phyloP scores from a whole-genome alignment of 2,888 invertebrate genomes.

The Cyclophora albipunctata region DNA sequence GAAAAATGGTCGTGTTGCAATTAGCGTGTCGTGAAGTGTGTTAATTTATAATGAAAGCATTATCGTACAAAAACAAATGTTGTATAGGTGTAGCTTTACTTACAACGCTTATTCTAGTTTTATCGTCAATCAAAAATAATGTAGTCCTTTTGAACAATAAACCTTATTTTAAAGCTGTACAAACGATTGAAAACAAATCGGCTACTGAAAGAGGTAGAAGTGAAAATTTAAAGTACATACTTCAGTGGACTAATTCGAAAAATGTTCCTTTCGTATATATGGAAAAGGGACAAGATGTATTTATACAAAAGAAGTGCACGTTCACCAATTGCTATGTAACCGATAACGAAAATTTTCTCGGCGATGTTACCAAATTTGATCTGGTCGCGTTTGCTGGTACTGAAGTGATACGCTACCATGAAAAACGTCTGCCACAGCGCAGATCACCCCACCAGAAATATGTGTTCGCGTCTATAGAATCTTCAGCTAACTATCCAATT shows the following conservation, averaged over 20 bases:
- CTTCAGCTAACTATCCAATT: conserved; percentile 42
- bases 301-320: conserved; percentile 37
- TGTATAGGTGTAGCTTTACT: too few relatives aligned
- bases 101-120: too few relatives aligned
- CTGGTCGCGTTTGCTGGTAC: conserved; percentile 46
- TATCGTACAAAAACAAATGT: too few relatives aligned
- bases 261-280: conserved; percentile 35
- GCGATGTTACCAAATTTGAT: conserved; percentile 40
- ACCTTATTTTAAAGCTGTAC: too few relatives aligned
- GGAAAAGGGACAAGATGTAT: conserved; percentile 28
- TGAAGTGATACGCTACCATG: conserved; percentile 23
- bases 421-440: conserved; percentile 22
- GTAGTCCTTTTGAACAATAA: neutral
- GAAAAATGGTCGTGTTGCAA: too few relatives aligned
- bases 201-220: neutral
- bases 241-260: conserved; percentile 35
- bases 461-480: conserved; percentile 48
- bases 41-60: too few relatives aligned
- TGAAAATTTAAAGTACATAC: conserved; percentile 30
- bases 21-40: too few relatives aligned
- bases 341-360: conserved; percentile 24
- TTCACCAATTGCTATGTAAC: conserved; percentile 50
- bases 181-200: too few relatives aligned
- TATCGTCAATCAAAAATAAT: conserved; percentile 3
- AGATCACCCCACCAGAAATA: conserved; percentile 47